A percentile compares a stretch with the other conserved stretches of the same genome.
These are phyloP conservation scores for Caerostris extrusa DNA, from an alignment of 1,140 invertebrate species.

Conservation along the genomic window DNA sequence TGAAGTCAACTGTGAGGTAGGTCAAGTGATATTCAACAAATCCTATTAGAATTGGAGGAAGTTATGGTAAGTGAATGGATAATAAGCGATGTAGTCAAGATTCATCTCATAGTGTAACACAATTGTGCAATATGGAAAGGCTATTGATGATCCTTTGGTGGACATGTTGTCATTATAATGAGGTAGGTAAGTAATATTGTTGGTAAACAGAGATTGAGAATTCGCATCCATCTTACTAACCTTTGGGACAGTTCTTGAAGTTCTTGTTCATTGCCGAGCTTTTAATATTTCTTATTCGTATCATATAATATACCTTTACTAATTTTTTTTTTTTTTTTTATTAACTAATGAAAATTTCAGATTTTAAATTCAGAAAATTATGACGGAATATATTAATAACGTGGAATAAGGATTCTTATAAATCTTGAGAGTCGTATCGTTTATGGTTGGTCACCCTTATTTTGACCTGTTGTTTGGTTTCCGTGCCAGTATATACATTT, in stretches of 20 bases:
- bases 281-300: too few relatives aligned
- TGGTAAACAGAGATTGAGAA: neutral
- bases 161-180: neutral
- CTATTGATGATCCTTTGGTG: neutral
- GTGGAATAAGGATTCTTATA: too few relatives aligned
- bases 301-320: too few relatives aligned
- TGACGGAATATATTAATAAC: too few relatives aligned
- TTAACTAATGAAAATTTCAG: too few relatives aligned
- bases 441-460: neutral
- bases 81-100: neutral
- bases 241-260: too few relatives aligned
- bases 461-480: neutral
- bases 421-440: neutral
- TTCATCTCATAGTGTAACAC: neutral
- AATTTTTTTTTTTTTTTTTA: too few relatives aligned
- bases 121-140: neutral
- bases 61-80: neutral
- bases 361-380: too few relatives aligned
- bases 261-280: too few relatives aligned
- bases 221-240: too few relatives aligned
- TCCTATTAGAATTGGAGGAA: neutral
- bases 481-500: too few relatives aligned
- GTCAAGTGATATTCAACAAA: neutral
- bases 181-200: neutral
- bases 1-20: neutral